phyloP scores from a whole-genome alignment of 1,140 invertebrate genomes.

The Tetramorium parvispinum region DNA sequence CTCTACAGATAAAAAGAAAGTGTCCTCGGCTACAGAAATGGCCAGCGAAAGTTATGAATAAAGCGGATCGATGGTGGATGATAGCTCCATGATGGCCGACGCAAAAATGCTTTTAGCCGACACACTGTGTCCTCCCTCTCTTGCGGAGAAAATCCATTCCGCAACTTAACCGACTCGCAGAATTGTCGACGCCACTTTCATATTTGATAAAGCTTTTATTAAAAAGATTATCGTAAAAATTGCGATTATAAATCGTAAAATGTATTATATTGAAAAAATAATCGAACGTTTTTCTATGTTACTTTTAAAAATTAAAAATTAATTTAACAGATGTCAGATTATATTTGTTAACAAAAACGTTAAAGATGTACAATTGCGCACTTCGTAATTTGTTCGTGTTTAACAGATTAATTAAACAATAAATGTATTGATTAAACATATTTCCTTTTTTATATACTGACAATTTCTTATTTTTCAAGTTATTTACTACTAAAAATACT shows the following conservation, averaged over 20 bases:
- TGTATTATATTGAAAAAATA: too few species aligned
- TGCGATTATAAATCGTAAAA: background rate
- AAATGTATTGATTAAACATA: background rate
- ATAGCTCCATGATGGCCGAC: conserved; percentile 82
- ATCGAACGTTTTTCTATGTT: background rate
- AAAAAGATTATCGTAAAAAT: background rate
- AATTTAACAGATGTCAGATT: background rate
- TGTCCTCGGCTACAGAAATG: conserved; percentile 37
- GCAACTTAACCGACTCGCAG: conserved; percentile 58
- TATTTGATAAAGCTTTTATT: conserved; percentile 11
- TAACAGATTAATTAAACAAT: background rate
- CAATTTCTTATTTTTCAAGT: background rate
- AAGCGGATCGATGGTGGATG: conserved; percentile 82
- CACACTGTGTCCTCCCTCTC: conserved; percentile 78
- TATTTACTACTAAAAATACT: conserved; percentile 31
- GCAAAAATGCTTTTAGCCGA: conserved; percentile 85
- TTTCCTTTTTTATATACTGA: background rate
- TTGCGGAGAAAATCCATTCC: conserved; percentile 67
- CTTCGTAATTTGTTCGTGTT: background rate
- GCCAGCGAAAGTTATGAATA: conserved; percentile 79
- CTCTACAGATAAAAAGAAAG: conserved; percentile 45
- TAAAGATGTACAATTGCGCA: background rate
- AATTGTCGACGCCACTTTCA: conserved; percentile 25
- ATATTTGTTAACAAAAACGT: background rate
- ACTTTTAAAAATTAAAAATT: background rate